Base-by-base conservation (phyloP, 2,888 invertebrate species). In the Steinernema carpocapsae region DNA sequence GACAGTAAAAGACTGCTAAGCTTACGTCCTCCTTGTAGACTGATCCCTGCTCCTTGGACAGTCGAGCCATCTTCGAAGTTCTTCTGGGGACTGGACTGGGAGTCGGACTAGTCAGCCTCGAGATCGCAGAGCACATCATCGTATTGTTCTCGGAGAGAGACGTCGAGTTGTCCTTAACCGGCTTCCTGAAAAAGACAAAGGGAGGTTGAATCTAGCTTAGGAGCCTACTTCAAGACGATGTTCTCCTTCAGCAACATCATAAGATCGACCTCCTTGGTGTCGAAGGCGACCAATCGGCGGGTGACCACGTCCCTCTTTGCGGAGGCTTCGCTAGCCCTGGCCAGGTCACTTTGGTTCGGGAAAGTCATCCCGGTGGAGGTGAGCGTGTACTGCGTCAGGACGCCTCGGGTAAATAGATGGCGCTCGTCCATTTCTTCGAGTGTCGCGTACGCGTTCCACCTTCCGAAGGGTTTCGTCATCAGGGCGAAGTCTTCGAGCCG, bases 311-410 rank as follows among this genome's bases (percentile, higher is more conserved):
- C 52, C 10, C 14, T 48, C 52, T 22, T 52, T 7, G 52, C 1
- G 12, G 22, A 19, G 10, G 22, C 52, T 10, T 52, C 52, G 19
- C 4, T 29, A 26, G 17, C 24, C 32, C 4, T 17, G 14, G 64
- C 29, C 17, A 64, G 12, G 32, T 64, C 64, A 17, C 3, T 32
- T 32, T 64, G 64, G 64, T 64, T 64, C 26, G 64, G 64, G 64
- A 64, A 64, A 1, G 64, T 64, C 64, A 64, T 64, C 17, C 64
- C 64, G 26, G 64, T 64, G 10, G 64, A 64, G 64, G 64, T 64
- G 6, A 64, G n/a, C 32, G 64, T 64, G 64, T 64, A 64, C 32
- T 26, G 32, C n/a, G 64, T 32, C 7, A 64, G 64, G 32, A 64
- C 64, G 3, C 64, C 64, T 14, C 64, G 6, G 2, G 64, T 64